These are phyloP conservation scores for Microctonus brassicae DNA, from an alignment of 2,888 invertebrate species.

Conservation along the genomic window DNA sequence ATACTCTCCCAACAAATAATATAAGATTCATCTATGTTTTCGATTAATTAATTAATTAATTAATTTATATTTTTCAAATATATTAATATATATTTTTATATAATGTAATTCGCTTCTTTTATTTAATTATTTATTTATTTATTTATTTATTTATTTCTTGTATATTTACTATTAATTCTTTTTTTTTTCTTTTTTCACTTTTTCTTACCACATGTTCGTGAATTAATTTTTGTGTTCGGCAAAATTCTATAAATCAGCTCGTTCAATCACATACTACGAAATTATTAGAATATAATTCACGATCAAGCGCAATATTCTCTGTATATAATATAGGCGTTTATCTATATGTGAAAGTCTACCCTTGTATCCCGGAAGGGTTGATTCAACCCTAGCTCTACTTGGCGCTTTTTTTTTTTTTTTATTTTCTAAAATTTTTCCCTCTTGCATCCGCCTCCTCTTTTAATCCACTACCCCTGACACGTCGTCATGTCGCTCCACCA, in stretches of 20 bases:
- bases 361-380: slow-evolving; percentile 66
- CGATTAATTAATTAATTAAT: slow-evolving; percentile 25
- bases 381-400: slow-evolving; percentile 33
- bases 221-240: not conserved
- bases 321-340: slow-evolving; percentile 28
- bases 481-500: not conserved
- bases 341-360: slow-evolving; percentile 61
- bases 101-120: slow-evolving; percentile 13
- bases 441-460: not conserved
- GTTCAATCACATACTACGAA: not conserved
- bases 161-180: no score
- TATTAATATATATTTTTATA: slow-evolving; percentile 38
- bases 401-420: slow-evolving; percentile 31
- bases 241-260: not conserved
- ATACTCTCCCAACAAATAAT: slow-evolving; percentile 68
- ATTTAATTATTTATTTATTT: slow-evolving; percentile 1
- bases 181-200: not conserved
- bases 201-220: not conserved
- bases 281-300: slow-evolving; percentile 29
- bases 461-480: not conserved
- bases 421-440: slow-evolving; percentile 34
- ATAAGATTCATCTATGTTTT: slow-evolving; percentile 45
- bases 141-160: no score
- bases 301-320: slow-evolving; percentile 6
- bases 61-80: slow-evolving; percentile 37